These are phyloP conservation scores for Nyctalus aviator DNA, from an alignment of 2,797 vertebrate genomes.

Conservation along the genomic window DNA sequence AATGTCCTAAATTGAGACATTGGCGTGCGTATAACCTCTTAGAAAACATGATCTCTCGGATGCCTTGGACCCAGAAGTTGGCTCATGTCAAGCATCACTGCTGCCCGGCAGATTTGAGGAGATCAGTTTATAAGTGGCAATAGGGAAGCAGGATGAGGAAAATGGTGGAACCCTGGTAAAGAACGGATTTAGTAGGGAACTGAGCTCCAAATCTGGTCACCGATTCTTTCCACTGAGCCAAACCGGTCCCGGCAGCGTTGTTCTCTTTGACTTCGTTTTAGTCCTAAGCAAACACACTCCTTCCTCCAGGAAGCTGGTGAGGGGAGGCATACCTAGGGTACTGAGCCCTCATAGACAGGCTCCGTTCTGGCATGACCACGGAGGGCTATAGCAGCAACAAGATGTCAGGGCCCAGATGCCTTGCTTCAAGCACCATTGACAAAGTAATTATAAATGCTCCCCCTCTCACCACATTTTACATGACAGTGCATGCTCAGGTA, in stretches of 20 bases:
- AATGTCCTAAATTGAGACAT: slow-evolving; percentile 5
- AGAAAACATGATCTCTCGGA: background rate
- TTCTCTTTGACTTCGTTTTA: slow-evolving; percentile 24
- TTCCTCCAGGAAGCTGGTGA: background rate
- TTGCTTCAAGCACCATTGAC: background rate
- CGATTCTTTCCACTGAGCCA: background rate
- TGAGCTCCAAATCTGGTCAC: background rate
- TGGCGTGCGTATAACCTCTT: background rate
- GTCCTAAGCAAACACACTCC: background rate
- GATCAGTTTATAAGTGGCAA: background rate
- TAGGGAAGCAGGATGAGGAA: background rate
- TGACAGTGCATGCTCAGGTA: background rate
- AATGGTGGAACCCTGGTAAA: background rate
- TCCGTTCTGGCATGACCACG: background rate
- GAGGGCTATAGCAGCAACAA: background rate
- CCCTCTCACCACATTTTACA: background rate
- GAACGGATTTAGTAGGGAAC: background rate
- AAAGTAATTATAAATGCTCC: background rate
- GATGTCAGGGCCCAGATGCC: background rate
- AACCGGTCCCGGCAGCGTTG: too few relatives aligned
- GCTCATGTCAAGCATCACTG: background rate
- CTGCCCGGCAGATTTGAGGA: background rate
- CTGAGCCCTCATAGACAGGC: rapidly evolving
- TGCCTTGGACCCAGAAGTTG: background rate
- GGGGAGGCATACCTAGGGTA: too few relatives aligned